phyloP scores from a whole-genome alignment of 2,113 vertebrate genomes.

The Siniperca knerii region DNA sequence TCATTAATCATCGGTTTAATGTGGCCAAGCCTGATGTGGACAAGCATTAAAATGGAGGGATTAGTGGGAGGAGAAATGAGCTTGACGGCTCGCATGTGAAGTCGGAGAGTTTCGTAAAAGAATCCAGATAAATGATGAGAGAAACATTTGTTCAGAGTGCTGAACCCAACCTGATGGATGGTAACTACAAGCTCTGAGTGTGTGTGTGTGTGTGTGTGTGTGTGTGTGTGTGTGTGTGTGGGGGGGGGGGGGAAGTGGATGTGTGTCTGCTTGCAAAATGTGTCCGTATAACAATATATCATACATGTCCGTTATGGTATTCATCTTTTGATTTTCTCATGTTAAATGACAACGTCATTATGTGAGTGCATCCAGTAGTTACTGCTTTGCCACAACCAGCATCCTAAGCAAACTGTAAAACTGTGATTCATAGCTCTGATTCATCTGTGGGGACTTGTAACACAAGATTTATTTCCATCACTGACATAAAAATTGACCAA shows the following conservation, averaged over 20 bases:
- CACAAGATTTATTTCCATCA: slow-evolving; percentile 24
- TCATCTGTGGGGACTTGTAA: slow-evolving; percentile 43
- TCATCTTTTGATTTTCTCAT: neutral
- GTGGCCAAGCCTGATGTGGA: slow-evolving; percentile 75
- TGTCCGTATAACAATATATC: neutral
- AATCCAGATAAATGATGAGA: slow-evolving; percentile 59
- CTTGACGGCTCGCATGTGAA: slow-evolving; percentile 61
- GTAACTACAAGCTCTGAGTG: neutral
- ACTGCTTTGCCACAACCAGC: neutral
- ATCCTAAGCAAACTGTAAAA: slow-evolving; percentile 36
- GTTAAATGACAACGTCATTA: slow-evolving; percentile 52
- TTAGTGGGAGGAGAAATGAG: slow-evolving; percentile 72
- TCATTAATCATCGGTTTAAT: slow-evolving; percentile 84
- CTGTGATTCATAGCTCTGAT: slow-evolving; percentile 49
- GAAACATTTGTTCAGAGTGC: slow-evolving; percentile 40
- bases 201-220: neutral
- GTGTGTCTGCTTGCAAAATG: slow-evolving; percentile 1
- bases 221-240: neutral
- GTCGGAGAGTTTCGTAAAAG: slow-evolving; percentile 37
- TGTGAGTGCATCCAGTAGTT: slow-evolving; percentile 33
- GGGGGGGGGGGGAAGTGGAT: neutral
- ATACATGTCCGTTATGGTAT: neutral
- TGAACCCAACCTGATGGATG: slow-evolving; percentile 41
- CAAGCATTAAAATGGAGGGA: slow-evolving; percentile 81
- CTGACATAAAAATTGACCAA: slow-evolving; percentile 29